phyloP scores from a whole-genome alignment of 2,888 invertebrate genomes.

The Timema cristinae region DNA sequence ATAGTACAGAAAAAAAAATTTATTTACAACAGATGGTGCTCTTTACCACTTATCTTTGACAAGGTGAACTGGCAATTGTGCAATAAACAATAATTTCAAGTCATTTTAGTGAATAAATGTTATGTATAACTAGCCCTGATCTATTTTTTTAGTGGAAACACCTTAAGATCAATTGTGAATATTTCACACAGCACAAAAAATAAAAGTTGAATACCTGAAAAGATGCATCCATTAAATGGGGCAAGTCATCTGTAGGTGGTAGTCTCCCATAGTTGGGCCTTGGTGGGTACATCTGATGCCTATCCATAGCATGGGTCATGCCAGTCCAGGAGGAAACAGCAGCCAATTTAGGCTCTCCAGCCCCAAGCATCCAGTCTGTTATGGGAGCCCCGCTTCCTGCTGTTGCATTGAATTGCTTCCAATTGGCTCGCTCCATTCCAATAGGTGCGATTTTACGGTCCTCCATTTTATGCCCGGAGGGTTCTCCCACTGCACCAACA shows the following conservation, averaged over 20 bases:
- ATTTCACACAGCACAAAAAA: no score
- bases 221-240: slow-evolving; percentile 48
- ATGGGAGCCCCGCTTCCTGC: slow-evolving; percentile 38
- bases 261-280: slow-evolving; percentile 26
- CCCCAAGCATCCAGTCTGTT: slow-evolving; percentile 46
- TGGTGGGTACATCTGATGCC: slow-evolving; percentile 31
- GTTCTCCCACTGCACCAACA: slow-evolving; percentile 18
- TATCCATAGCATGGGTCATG: slow-evolving; percentile 41
- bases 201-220: slow-evolving; percentile 42
- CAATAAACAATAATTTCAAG: no score
- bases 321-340: slow-evolving; percentile 41
- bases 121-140: no score
- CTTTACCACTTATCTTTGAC: no score
- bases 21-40: no score
- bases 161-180: no score
- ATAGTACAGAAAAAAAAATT: no score
- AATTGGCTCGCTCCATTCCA: slow-evolving; percentile 49
- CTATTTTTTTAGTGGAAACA: no score
- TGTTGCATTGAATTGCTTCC: slow-evolving; percentile 52
- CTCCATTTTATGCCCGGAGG: slow-evolving; percentile 29
- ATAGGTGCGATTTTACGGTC: slow-evolving; percentile 50
- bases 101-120: no score
- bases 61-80: no score
- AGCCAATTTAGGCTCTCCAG: slow-evolving; percentile 40
- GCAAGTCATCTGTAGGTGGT: slow-evolving; percentile 43